A percentile compares a stretch with the other conserved stretches of the same genome.
These are phyloP conservation scores for Eretmocerus hayati DNA, from an alignment of 2,888 invertebrate genomes.

Conservation along the genomic window DNA sequence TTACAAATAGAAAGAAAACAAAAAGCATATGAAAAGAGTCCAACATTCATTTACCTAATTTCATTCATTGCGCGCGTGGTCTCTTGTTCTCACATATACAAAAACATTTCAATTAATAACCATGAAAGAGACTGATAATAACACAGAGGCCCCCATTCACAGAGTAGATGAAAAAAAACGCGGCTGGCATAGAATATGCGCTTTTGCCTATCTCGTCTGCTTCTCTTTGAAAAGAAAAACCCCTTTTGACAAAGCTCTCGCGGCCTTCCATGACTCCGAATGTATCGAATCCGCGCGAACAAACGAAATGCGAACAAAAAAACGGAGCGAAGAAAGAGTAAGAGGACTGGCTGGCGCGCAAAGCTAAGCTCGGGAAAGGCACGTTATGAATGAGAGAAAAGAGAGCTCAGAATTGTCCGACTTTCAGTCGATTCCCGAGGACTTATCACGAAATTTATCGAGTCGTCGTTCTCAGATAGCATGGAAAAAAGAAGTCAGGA, in stretches of 20 bases:
- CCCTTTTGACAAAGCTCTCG: slow-evolving; percentile 17
- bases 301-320: slow-evolving; percentile 8
- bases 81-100: slow-evolving; percentile 13
- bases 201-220: slow-evolving; percentile 13
- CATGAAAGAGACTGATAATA: slow-evolving; percentile 10
- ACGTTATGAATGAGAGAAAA: slow-evolving; percentile 6
- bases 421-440: slow-evolving; percentile 19
- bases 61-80: slow-evolving; percentile 9
- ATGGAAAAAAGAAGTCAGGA: slow-evolving; percentile 5
- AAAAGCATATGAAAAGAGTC: slow-evolving; percentile 10
- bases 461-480: slow-evolving; percentile 11
- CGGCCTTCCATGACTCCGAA: slow-evolving; percentile 13
- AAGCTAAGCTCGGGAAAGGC: neutral
- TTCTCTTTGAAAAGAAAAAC: slow-evolving; percentile 14
- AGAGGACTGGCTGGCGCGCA: neutral
- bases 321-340: slow-evolving; percentile 3
- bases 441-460: slow-evolving; percentile 22
- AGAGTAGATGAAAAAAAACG: slow-evolving; percentile 5
- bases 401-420: slow-evolving; percentile 16
- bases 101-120: slow-evolving; percentile 19
- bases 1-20: too few relatives aligned
- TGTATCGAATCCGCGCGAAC: slow-evolving; percentile 18
- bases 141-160: slow-evolving; percentile 12
- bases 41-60: slow-evolving; percentile 12
- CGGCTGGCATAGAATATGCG: slow-evolving; percentile 7